Percentiles rank a stretch among this genome's conserved stretches.
Conservation (phyloP, 35 echinoderm and acorn worm genomes). For the Heliocidaris tuberculata region DNA sequence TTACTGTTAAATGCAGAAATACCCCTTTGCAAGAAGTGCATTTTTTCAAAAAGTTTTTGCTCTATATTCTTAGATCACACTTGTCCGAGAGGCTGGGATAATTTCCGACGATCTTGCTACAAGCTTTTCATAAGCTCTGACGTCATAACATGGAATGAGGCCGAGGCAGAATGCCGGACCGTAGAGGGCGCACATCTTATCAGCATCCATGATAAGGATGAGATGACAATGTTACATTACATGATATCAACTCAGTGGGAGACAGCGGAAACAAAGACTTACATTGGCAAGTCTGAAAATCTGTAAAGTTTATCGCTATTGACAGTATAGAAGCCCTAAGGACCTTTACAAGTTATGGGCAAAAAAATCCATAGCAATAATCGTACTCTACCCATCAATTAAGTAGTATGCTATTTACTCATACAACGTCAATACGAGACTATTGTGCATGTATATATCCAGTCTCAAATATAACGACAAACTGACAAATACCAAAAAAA, state of each 20-base stretch:
- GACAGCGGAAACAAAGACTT: not conserved
- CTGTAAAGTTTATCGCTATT: not conserved
- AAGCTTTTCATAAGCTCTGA: not conserved
- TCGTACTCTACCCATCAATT: too few relatives aligned
- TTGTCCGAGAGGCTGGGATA: not conserved
- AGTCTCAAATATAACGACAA: too few relatives aligned
- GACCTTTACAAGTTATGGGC: too few relatives aligned
- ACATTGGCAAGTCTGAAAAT: not conserved
- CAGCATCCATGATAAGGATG: conserved; percentile 23
- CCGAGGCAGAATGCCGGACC: not conserved
- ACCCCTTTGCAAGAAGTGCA: too few relatives aligned
- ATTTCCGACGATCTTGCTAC: conserved; percentile 17
- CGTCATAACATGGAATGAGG: conserved; percentile 28
- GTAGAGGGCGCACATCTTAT: not conserved
- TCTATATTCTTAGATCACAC: not conserved
- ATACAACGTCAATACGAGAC: too few relatives aligned
- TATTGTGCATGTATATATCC: too few relatives aligned
- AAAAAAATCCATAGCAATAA: too few relatives aligned
- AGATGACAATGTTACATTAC: conserved; percentile 25
- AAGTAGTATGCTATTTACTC: too few relatives aligned
- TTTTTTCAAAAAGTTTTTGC: not conserved
- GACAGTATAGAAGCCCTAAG: not conserved
- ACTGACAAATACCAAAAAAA: too few relatives aligned
- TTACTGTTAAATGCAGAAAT: too few relatives aligned
- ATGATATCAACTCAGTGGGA: conserved; percentile 37